Percentiles rank a stretch among this genome's conserved stretches.
phyloP scores from a whole-genome alignment of 2,888 invertebrate genomes.

The Kuschelorhynchus macadamiae region DNA sequence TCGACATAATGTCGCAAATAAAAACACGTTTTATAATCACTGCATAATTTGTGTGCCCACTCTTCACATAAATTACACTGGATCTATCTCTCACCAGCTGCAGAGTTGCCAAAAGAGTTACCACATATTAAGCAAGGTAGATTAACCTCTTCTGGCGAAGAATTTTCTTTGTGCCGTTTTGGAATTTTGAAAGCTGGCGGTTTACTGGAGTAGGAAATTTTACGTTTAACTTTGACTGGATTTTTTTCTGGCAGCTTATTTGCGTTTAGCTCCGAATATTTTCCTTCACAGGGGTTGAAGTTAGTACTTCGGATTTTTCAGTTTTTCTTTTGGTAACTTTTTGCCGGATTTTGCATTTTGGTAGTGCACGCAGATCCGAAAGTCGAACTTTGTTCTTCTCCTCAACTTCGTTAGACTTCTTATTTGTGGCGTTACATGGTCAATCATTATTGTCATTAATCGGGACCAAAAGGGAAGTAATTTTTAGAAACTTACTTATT shows the following conservation, averaged over 20 bases:
- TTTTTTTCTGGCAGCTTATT: not conserved
- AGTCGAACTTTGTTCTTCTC: too few species aligned
- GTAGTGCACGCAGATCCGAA: too few species aligned
- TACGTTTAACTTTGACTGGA: constrained; percentile 1
- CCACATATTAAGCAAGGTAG: constrained; percentile 15
- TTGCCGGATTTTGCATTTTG: too few species aligned
- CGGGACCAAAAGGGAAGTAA: too few species aligned
- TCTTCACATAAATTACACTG: constrained; percentile 33
- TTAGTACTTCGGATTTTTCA: too few species aligned
- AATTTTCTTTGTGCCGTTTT: constrained; percentile 6
- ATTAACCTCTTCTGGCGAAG: not conserved
- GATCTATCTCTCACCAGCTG: constrained; percentile 35
- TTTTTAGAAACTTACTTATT: too few species aligned
- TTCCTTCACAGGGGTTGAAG: constrained; percentile 1
- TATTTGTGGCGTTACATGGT: too few species aligned
- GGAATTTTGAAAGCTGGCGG: constrained; percentile 9
- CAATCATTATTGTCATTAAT: too few species aligned
- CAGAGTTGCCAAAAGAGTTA: constrained; percentile 16
- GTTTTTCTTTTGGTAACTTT: too few species aligned
- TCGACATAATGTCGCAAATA: not conserved
- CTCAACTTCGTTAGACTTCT: too few species aligned
- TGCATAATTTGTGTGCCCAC: constrained; percentile 25
- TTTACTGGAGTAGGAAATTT: not conserved
- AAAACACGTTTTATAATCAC: constrained; percentile 19
- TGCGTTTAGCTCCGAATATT: not conserved